Percentiles rank a stretch among this genome's conserved stretches.
Conservation (phyloP, 2,888 invertebrate species). For the Mesorhabditis spiculigera region DNA sequence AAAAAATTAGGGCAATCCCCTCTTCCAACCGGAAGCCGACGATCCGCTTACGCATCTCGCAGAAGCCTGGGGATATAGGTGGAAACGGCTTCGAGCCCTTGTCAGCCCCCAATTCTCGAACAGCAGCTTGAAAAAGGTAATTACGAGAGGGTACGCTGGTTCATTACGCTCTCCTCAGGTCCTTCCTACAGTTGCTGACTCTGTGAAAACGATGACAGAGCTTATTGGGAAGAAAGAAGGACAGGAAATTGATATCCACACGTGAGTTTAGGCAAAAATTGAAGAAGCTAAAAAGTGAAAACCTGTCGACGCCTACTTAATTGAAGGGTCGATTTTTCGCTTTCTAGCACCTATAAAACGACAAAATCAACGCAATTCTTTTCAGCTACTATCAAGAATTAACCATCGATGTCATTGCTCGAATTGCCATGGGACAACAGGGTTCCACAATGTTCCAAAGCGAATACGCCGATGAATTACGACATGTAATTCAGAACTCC, state of each 20-base stretch:
- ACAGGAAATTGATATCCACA: not conserved
- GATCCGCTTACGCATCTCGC: conserved; percentile 45
- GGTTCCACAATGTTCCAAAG: not conserved
- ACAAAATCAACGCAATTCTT: not conserved
- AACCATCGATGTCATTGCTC: conserved; percentile 62
- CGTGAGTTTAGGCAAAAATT: not conserved
- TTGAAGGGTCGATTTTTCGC: no score
- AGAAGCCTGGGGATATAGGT: conserved; percentile 60
- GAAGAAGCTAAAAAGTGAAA: no score
- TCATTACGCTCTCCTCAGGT: conserved; percentile 45
- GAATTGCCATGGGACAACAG: conserved; percentile 55
- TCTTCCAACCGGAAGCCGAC: not conserved
- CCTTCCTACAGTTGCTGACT: conserved; percentile 59
- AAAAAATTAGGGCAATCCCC: not conserved
- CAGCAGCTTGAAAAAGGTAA: conserved; percentile 61
- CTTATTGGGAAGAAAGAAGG: not conserved
- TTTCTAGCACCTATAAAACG: not conserved
- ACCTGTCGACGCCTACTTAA: no score
- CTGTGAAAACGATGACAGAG: conserved; percentile 56
- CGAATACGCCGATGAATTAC: not conserved
- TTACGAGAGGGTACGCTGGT: not conserved
- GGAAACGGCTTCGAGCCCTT: conserved; percentile 63
- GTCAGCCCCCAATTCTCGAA: conserved; percentile 63
- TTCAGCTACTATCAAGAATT: conserved; percentile 58
- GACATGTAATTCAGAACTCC: not conserved